Percentiles rank a stretch among this genome's conserved stretches.
Conservation (phyloP, 30 jellyfish, hydroid and myxozoan species). For the Aurelia aurita complex sp. Pacific region DNA sequence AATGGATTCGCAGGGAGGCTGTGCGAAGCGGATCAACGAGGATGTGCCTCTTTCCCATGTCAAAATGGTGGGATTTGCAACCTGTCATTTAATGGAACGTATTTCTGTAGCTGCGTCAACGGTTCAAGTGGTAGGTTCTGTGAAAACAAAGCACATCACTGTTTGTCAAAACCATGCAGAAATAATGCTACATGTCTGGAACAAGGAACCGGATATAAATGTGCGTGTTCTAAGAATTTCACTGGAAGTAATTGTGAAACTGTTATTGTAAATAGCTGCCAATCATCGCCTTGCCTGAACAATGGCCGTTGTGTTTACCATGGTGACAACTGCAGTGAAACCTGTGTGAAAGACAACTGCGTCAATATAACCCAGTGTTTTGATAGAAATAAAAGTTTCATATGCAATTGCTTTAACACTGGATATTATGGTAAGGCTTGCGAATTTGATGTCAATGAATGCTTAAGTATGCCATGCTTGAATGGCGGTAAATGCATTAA, state of each 20-base stretch:
- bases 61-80: conserved; percentile 47
- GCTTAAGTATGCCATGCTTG: conserved; percentile 32
- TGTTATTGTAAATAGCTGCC: not conserved
- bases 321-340: conserved; percentile 16
- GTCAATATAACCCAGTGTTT: conserved; percentile 38
- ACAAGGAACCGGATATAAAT: not conserved
- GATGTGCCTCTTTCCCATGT: conserved; percentile 73
- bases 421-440: conserved; percentile 50
- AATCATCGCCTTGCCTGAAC: conserved; percentile 3
- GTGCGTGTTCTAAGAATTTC: not conserved
- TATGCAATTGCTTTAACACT: conserved; percentile 64
- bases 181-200: conserved; percentile 48
- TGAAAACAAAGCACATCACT: conserved; percentile 12
- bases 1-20: conserved; percentile 49
- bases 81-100: conserved; percentile 10
- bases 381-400: not conserved
- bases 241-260: conserved; percentile 25
- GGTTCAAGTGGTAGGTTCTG: conserved; percentile 55
- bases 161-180: conserved; percentile 52
- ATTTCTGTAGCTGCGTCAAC: conserved; percentile 13
- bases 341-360: conserved; percentile 28
- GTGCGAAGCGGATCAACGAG: conserved; percentile 53
- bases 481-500: conserved; percentile 42
- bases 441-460: conserved; percentile 44
- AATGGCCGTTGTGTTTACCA: conserved; percentile 11